Percentiles rank a stretch among this genome's conserved stretches.
phyloP scores from a whole-genome alignment of 2,888 invertebrate species.

The Nephrotoma flavescens region DNA sequence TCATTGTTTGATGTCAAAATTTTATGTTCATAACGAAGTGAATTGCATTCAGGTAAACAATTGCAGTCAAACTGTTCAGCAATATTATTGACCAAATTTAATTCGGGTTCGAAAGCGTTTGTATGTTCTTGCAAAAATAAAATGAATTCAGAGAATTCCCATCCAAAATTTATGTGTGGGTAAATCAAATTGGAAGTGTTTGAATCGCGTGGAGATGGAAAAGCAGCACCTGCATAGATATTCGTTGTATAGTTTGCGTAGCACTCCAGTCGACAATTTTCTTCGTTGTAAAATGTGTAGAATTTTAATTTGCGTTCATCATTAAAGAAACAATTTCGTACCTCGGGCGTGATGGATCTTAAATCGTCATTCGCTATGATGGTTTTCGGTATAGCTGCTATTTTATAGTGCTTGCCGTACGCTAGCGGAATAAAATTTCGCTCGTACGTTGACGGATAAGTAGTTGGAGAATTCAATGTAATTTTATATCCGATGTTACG shows the following conservation, averaged over 20 bases:
- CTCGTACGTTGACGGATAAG: not conserved
- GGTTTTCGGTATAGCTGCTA: not conserved
- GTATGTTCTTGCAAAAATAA: not conserved
- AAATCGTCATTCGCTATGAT: not conserved
- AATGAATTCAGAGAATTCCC: not conserved
- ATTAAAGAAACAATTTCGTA: not conserved
- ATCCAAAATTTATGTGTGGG: not conserved
- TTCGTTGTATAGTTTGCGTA: not conserved
- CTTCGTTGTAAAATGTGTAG: not conserved
- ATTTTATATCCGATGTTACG: not conserved
- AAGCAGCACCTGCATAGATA: not conserved
- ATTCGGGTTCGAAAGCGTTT: not conserved
- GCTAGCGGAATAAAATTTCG: not conserved
- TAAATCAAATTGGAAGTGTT: not conserved
- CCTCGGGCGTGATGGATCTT: not conserved
- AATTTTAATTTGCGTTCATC: not conserved
- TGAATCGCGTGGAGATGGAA: slow-evolving; percentile 14
- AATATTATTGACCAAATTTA: no score
- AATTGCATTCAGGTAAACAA: not conserved
- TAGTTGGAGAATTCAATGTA: not conserved
- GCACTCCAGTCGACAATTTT: not conserved
- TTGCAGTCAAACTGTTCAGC: not conserved
- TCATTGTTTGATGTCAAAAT: not conserved
- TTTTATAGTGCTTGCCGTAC: not conserved
- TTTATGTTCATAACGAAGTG: not conserved